These are phyloP conservation scores for Festucalex cinctus DNA, from an alignment of 2,113 vertebrate genomes.

Conservation along the genomic window DNA sequence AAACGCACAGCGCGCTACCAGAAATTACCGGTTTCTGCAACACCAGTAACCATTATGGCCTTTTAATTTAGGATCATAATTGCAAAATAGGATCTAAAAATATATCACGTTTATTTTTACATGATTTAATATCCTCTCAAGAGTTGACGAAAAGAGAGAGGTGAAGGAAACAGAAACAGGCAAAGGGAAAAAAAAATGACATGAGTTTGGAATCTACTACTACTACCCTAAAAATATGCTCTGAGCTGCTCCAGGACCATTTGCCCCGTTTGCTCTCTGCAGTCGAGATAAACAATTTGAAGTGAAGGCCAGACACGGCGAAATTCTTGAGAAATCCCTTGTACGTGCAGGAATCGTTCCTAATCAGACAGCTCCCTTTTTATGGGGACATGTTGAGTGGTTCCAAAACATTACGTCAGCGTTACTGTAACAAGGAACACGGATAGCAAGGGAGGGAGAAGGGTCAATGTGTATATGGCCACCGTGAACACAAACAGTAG, in stretches of 20 bases:
- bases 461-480: conserved; percentile 45
- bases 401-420: conserved; percentile 72
- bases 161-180: conserved; percentile 47
- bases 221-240: conserved; percentile 65
- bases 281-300: conserved; percentile 60
- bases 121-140: conserved; percentile 31
- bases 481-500: conserved; percentile 51
- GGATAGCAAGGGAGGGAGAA: conserved; percentile 44
- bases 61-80: conserved; percentile 35
- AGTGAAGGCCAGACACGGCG: conserved; percentile 55
- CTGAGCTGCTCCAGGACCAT: conserved; percentile 53
- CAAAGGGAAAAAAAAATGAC: conserved; percentile 62
- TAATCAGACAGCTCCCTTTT: conserved; percentile 51
- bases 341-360: conserved; percentile 50
- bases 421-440: conserved; percentile 70
- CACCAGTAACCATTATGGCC: conserved; percentile 31
- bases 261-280: conserved; percentile 20
- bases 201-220: conserved; percentile 68
- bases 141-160: conserved; percentile 10
- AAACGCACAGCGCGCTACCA: conserved; percentile 43
- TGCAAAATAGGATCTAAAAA: conserved; percentile 25
- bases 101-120: conserved; percentile 16
- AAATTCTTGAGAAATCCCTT: conserved; percentile 57
- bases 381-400: conserved; percentile 42
- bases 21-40: conserved; percentile 48